These are phyloP conservation scores for Ophthalmolycus amberensis DNA, from an alignment of 2,113 vertebrate genomes.

Conservation along the genomic window DNA sequence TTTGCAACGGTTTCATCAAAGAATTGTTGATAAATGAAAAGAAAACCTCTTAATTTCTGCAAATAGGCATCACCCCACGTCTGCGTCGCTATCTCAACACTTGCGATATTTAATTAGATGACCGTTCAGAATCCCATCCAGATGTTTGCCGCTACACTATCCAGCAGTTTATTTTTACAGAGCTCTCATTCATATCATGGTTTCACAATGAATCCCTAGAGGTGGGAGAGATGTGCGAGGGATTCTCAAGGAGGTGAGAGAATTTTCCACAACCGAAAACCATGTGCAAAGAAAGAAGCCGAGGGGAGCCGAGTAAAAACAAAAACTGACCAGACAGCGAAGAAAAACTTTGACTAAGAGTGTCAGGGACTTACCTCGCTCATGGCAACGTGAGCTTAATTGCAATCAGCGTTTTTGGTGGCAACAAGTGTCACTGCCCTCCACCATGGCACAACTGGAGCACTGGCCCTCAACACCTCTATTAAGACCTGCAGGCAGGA, in stretches of 20 bases:
- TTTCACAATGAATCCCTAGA: conserved; percentile 70
- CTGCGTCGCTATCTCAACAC: neutral
- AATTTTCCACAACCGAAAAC: conserved; percentile 62
- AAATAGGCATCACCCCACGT: neutral
- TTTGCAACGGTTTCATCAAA: neutral
- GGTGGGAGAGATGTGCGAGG: conserved; percentile 64
- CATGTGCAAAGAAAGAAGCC: conserved; percentile 52
- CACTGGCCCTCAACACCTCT: conserved; percentile 44
- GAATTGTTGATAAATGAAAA: neutral
- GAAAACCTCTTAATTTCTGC: neutral
- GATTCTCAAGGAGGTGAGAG: conserved; percentile 70
- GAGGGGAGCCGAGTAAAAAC: neutral
- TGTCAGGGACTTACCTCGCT: conserved; percentile 66
- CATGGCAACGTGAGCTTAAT: conserved; percentile 56
- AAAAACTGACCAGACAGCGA: conserved; percentile 6
- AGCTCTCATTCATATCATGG: conserved; percentile 62
- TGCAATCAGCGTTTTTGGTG: conserved; percentile 23
- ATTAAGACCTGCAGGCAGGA: conserved; percentile 40
- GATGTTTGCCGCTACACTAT: conserved; percentile 43
- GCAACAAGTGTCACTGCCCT: conserved; percentile 18
- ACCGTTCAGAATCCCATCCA: neutral
- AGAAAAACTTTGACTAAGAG: neutral
- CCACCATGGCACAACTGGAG: conserved; percentile 49
- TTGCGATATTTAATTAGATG: conserved; percentile 16
- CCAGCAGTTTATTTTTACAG: conserved; percentile 65